Evolutionary conservation across 2,113 vertebrate genomes (phyloP).

Genomic region (Apus apus): DNA sequence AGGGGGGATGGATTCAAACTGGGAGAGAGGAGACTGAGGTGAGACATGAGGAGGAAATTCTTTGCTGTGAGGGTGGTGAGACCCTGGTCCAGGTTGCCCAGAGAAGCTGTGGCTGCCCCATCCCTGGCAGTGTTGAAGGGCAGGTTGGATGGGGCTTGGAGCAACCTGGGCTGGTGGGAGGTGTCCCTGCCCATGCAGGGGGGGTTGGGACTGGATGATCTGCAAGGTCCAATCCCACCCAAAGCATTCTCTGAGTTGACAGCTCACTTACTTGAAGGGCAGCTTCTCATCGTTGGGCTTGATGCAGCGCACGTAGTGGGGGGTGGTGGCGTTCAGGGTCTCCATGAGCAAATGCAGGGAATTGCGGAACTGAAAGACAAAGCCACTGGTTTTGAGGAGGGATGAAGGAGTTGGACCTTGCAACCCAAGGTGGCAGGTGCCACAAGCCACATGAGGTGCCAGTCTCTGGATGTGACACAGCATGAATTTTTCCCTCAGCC

Average conservation of each 20-base stretch:
- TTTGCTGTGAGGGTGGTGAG: too few relatives aligned
- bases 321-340: slow-evolving; percentile 92
- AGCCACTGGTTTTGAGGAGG: not conserved
- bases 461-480: not conserved
- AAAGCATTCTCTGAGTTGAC: not conserved
- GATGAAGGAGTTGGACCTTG: rapidly evolving
- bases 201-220: too few relatives aligned
- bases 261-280: slow-evolving; percentile 86
- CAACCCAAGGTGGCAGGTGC: not conserved
- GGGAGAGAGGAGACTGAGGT: too few relatives aligned
- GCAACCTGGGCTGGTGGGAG: too few relatives aligned
- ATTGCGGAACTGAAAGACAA: slow-evolving; percentile 85
- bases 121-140: too few relatives aligned
- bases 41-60: too few relatives aligned
- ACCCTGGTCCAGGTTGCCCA: too few relatives aligned
- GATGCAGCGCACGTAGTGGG: slow-evolving; percentile 96
- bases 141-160: too few relatives aligned
- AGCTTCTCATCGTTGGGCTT: slow-evolving; percentile 93
- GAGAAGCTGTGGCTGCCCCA: too few relatives aligned
- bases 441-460: not conserved
- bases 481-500: rapidly evolving
- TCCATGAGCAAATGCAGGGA: slow-evolving; percentile 94
- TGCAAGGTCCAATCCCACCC: too few relatives aligned
- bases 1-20: too few relatives aligned
- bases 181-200: too few relatives aligned